Conservation (phyloP, 1,140 invertebrate genomes). For the Eriocheir sinensis region DNA sequence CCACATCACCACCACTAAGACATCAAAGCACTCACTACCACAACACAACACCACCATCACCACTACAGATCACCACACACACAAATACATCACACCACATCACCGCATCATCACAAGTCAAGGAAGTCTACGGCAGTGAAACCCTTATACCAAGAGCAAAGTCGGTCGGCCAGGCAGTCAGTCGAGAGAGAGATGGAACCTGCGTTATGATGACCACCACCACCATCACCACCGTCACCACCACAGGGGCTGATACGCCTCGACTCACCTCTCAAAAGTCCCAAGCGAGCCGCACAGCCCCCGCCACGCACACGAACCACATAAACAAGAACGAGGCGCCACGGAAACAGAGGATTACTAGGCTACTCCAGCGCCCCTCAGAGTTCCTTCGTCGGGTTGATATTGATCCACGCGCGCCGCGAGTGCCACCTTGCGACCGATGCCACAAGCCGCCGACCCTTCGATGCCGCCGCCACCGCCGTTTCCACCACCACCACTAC, state of each 20-base stretch:
- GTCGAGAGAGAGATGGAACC: too few species aligned
- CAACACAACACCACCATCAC: too few species aligned
- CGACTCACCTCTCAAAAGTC: constrained; percentile 1
- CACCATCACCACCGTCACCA: background rate
- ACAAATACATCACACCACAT: background rate
- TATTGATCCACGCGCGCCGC: background rate
- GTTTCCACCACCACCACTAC: background rate
- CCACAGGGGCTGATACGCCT: background rate
- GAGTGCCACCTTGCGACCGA: background rate
- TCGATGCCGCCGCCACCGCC: background rate
- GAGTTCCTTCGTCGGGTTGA: background rate
- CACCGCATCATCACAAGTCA: too few species aligned
- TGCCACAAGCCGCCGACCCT: background rate
- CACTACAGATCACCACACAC: background rate
- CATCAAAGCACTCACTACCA: too few species aligned
- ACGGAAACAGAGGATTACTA: constrained; percentile 1
- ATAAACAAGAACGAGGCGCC: background rate
- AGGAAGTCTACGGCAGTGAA: too few species aligned
- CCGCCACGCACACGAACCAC: background rate
- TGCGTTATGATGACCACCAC: background rate
- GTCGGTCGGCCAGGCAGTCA: too few species aligned
- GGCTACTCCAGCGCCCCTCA: background rate
- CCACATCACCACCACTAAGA: too few species aligned
- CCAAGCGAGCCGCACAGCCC: background rate
- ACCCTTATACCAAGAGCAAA: too few species aligned